Evolutionary conservation across 2,797 vertebrate species (phyloP), one percentile per base, ranked within the genome.

Genomic region (Pangasius djambal): DNA sequence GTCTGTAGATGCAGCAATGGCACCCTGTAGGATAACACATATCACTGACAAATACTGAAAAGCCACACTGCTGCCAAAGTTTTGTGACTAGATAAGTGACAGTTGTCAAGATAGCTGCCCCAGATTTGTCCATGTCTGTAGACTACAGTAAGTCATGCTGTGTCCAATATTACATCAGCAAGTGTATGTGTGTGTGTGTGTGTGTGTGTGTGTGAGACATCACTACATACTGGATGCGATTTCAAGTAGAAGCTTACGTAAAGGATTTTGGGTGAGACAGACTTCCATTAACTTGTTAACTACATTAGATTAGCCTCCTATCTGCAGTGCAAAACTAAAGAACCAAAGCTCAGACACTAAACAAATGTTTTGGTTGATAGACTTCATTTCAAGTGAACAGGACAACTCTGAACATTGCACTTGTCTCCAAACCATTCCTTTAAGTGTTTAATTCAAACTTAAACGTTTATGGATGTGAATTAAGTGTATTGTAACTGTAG

Each of bases 1-100:
- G 96, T 97, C 93, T 97, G 97, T 92, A 99, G 95, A 90, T 96
- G 97, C 92, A 97, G 87, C 92, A 99, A 95, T 12, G 98, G 97
- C 90, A 99, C 97, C 90, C 98, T 99, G 89, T 77, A 50, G 44
- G 22, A 67, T 6, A 31, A 50, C 6, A 67, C 31, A 74, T 28
- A 74, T 59, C 72, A 40, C 2, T 82, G 20, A n/a, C 4, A 9
- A 44, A 63, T 28, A 61, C 20, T 7, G 25, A 44, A 25, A 61
- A 12, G 20, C 10, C 77, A 79, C 4, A n/a, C 15, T 13, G 22
- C n/a, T 50, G 13, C 77, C 28, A 22, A 34, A 34, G 77, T 79
- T 57, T 34, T 34, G 18, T 4, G 18, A 55, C 8, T 48, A 75
- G 40, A 50, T 48, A 6, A 50, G 44, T 77, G 74, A 28, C 22